These are phyloP conservation scores for Miniopterus natalensis DNA, from an alignment of 2,113 vertebrate species.

Conservation along the genomic window DNA sequence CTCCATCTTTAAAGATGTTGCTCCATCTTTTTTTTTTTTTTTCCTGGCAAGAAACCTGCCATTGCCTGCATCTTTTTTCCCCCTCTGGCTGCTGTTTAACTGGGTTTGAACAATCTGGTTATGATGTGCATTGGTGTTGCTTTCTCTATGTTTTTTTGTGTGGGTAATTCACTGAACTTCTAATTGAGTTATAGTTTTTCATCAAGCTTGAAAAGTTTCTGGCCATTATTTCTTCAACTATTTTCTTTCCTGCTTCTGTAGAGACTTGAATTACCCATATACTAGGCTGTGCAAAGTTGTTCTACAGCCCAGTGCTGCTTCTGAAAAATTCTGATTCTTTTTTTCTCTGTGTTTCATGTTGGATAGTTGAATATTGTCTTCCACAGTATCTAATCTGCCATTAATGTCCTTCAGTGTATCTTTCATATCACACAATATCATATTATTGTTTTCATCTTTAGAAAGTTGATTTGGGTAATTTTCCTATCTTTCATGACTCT, in stretches of 20 bases:
- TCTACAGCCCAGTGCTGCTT: not conserved
- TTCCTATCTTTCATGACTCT: not conserved
- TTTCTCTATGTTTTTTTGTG: not conserved
- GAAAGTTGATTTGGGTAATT: not conserved
- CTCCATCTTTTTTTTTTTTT: not conserved
- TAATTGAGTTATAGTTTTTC: not conserved
- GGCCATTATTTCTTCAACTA: not conserved
- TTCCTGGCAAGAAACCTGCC: not conserved
- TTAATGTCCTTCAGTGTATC: not conserved
- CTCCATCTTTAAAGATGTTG: not conserved
- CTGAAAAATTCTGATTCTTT: not conserved
- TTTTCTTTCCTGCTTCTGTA: not conserved
- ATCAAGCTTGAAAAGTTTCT: constrained; percentile 5
- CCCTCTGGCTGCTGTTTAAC: not conserved
- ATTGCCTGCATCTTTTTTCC: not conserved
- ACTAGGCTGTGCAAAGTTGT: not conserved
- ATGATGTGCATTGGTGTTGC: not conserved
- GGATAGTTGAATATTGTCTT: not conserved
- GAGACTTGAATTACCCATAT: not conserved
- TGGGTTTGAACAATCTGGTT: not conserved
- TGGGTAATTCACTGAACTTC: not conserved
- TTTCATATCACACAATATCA: not conserved
- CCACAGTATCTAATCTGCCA: not conserved
- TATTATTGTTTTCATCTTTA: not conserved
- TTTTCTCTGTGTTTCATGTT: not conserved